Percentiles rank a stretch among this genome's conserved stretches.
phyloP scores from a whole-genome alignment of 1,140 invertebrate genomes.

The Tetragnatha versicolor region DNA sequence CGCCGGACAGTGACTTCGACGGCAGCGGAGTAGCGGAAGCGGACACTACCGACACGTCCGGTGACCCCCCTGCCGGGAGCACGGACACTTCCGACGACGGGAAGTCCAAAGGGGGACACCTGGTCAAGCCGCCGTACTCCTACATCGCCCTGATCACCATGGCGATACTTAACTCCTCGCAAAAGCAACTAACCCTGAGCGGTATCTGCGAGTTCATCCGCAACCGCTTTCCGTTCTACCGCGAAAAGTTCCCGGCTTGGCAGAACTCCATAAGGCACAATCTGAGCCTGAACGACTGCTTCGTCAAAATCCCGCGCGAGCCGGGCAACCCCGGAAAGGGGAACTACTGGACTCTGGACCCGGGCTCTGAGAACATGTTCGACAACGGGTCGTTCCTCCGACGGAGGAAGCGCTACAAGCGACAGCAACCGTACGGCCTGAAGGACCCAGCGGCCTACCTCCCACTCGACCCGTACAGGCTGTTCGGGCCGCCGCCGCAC shows the following conservation, averaged over 20 bases:
- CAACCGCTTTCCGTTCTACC: constrained; percentile 95
- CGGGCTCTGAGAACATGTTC: constrained; percentile 97
- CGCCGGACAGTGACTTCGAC: constrained; percentile 43
- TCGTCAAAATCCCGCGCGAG: constrained; percentile 97
- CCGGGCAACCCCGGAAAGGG: constrained; percentile 98
- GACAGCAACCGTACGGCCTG: constrained; percentile 61
- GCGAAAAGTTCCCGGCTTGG: constrained; percentile 95
- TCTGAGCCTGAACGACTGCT: constrained; percentile 97
- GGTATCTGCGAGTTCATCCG: constrained; percentile 82
- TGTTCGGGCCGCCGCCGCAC: constrained; percentile 56
- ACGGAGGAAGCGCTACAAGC: constrained; percentile 92
- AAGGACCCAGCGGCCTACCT: constrained; percentile 60
- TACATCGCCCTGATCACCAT: constrained; percentile 73
- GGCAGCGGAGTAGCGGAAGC: constrained; percentile 39
- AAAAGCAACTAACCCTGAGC: constrained; percentile 67
- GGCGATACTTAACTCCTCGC: constrained; percentile 69
- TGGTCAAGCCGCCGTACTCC: constrained; percentile 70
- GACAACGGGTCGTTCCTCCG: constrained; percentile 98
- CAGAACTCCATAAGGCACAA: constrained; percentile 98
- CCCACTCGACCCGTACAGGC: constrained; percentile 59
- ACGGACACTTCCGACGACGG: neutral
- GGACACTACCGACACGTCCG: constrained; percentile 35
- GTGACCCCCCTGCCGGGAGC: neutral
- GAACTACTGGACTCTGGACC: constrained; percentile 99
- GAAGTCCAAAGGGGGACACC: constrained; percentile 1